A percentile compares a stretch with the other conserved stretches of the same genome.
Conservation (phyloP, 1,140 invertebrate species). For the Proales similis region DNA sequence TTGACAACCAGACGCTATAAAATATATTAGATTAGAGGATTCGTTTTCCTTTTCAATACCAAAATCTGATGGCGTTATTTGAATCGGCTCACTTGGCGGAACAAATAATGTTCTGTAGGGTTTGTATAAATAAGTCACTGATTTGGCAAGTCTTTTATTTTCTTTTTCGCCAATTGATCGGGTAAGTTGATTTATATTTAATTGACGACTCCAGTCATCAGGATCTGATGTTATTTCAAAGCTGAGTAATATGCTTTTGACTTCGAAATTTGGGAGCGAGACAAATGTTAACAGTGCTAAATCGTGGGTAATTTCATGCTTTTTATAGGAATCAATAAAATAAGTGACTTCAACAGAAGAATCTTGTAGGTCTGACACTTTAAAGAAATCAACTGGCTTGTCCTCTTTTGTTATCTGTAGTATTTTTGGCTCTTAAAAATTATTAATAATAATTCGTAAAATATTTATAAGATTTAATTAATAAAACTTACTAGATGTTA, state of each 20-base stretch:
- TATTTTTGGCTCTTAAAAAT: too few species aligned
- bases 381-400: slow-evolving; percentile 5
- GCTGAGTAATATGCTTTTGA: slow-evolving; percentile 3
- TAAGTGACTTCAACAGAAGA: slow-evolving; percentile 1
- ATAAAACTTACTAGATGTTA: slow-evolving; percentile 16
- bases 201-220: not conserved
- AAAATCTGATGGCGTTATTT: too few species aligned
- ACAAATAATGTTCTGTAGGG: too few species aligned
- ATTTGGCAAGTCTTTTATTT: too few species aligned
- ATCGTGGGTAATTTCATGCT: not conserved
- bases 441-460: too few species aligned
- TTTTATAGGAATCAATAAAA: not conserved
- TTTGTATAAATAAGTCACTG: too few species aligned
- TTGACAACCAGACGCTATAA: slow-evolving; percentile 5
- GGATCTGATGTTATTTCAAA: slow-evolving; percentile 1
- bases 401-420: too few species aligned
- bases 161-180: too few species aligned
- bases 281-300: slow-evolving; percentile 4
- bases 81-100: too few species aligned
- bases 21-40: slow-evolving; percentile 14
- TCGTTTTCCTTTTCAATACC: too few species aligned
- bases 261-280: not conserved
- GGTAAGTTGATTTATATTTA: not conserved
- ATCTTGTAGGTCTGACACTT: slow-evolving; percentile 4
- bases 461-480: slow-evolving; percentile 10